Evolutionary conservation across 2,797 vertebrate species (phyloP).

Genomic region (Melopsittacus undulatus): DNA sequence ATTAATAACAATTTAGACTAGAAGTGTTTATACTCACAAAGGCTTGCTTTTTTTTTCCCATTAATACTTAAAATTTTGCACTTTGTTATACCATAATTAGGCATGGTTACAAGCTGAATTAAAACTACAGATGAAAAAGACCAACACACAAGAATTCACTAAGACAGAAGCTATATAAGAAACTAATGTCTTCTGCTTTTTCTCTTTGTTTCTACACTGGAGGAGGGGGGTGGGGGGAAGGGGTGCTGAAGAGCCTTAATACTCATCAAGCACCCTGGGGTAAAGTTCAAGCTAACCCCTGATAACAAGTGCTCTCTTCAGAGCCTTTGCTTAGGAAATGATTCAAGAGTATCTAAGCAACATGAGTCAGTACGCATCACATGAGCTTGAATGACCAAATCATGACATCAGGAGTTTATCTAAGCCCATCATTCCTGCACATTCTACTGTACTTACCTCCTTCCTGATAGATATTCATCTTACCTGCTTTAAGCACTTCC

Average conservation of each 20-base stretch:
- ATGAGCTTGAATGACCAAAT: background rate
- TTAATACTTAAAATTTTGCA: background rate
- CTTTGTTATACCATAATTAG: background rate
- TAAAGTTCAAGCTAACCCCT: background rate
- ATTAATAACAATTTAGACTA: background rate
- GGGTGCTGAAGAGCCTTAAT: background rate
- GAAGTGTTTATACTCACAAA: background rate
- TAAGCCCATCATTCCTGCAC: background rate
- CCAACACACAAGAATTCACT: background rate
- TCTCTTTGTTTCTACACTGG: background rate
- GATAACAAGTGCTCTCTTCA: background rate
- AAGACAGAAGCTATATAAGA: background rate
- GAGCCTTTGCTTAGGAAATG: background rate
- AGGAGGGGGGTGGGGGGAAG: background rate
- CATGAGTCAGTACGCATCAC: background rate
- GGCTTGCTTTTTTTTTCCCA: background rate
- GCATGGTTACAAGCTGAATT: background rate
- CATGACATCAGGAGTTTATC: background rate
- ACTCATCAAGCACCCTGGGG: background rate
- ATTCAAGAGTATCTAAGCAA: background rate
- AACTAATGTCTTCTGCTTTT: background rate
- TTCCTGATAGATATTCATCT: background rate
- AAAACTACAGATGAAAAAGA: background rate
- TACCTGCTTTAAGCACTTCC: background rate
- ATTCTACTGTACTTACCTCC: background rate